These are phyloP conservation scores for Listronotus oregonensis DNA, from an alignment of 1,140 invertebrate species.

Conservation along the genomic window DNA sequence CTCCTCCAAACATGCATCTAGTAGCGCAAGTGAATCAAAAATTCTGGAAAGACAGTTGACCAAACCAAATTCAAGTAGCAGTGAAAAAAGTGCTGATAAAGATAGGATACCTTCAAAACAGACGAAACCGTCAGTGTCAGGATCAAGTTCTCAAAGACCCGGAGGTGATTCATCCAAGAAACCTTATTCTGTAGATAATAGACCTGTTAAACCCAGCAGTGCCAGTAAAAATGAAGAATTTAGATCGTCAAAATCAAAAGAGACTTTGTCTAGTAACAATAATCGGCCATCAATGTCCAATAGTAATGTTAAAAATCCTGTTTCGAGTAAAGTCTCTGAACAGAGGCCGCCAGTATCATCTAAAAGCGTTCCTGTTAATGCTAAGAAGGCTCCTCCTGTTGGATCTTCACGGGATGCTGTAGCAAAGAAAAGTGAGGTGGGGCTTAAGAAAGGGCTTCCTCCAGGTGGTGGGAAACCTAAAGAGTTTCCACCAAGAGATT, in stretches of 20 bases:
- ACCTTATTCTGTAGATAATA: background rate
- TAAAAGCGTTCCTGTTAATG: no score
- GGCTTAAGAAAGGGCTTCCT: no score
- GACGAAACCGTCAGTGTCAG: background rate
- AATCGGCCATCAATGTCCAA: background rate
- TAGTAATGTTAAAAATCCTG: no score
- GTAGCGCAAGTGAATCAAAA: background rate
- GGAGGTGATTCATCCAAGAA: background rate
- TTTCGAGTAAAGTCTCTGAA: no score
- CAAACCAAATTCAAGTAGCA: constrained; percentile 7
- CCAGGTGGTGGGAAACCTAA: constrained; percentile 31
- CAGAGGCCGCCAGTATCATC: no score
- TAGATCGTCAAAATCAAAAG: constrained; percentile 3
- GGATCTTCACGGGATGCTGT: no score
- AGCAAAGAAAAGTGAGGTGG: no score
- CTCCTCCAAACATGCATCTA: background rate
- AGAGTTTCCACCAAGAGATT: constrained; percentile 35
- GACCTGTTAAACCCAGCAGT: background rate
- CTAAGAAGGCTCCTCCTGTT: no score
- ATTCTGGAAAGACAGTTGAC: constrained; percentile 28
- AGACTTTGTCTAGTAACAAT: background rate
- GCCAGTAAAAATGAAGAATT: background rate
- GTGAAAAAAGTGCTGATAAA: background rate
- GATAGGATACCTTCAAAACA: background rate
- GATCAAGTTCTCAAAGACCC: background rate